Conservation (phyloP, 2,888 invertebrate species). For the Cheilosia grossa region DNA sequence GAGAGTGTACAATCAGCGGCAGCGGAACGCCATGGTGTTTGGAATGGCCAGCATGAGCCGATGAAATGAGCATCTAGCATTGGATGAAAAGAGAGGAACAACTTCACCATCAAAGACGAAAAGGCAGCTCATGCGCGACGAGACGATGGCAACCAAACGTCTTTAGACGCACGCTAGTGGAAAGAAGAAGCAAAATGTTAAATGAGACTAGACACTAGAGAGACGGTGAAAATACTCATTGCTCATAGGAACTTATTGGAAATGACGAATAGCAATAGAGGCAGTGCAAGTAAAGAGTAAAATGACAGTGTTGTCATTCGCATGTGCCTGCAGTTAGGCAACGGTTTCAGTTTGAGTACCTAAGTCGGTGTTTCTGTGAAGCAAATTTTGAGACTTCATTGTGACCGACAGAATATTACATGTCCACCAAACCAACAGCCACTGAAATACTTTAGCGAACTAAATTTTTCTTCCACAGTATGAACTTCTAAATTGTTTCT, state of each 20-base stretch:
- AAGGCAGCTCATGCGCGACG: slow-evolving; percentile 36
- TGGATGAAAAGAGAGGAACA: not conserved
- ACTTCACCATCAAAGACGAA: not conserved
- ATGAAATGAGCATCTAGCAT: slow-evolving; percentile 6
- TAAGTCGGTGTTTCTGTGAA: no score
- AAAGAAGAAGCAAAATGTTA: not conserved
- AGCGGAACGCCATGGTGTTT: slow-evolving; percentile 29
- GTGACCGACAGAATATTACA: no score
- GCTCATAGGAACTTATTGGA: not conserved
- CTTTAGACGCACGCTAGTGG: not conserved
- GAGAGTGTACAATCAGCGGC: slow-evolving; percentile 53
- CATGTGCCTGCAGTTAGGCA: no score
- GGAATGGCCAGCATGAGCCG: slow-evolving; percentile 28
- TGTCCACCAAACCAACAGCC: no score
- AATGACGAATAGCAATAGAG: not conserved
- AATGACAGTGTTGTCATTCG: no score
- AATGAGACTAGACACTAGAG: not conserved
- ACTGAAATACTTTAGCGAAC: no score
- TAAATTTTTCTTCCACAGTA: no score
- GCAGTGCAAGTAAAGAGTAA: not conserved
- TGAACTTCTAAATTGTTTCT: no score
- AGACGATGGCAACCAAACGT: not conserved
- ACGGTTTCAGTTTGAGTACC: no score
- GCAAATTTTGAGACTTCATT: no score
- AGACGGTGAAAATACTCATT: not conserved